phyloP scores from a whole-genome alignment of 2,797 vertebrate species.

The Argentina silus region DNA sequence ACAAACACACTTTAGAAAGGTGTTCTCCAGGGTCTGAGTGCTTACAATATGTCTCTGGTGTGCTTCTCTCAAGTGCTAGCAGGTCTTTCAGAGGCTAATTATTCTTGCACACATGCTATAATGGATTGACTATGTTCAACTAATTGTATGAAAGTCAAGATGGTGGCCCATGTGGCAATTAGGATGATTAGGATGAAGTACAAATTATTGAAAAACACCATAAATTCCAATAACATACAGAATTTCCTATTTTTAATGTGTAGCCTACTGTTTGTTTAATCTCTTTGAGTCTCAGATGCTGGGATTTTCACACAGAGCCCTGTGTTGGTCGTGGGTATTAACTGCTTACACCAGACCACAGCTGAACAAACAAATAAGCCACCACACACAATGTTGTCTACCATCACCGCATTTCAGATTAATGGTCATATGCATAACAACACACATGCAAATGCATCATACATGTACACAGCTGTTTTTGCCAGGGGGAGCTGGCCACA shows the following conservation, averaged over 20 bases:
- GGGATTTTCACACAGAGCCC: slow-evolving; percentile 36
- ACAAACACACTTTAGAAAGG: background rate
- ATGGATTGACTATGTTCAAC: slow-evolving; percentile 55
- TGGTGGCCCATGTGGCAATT: slow-evolving; percentile 49
- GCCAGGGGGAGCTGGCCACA: slow-evolving; percentile 57
- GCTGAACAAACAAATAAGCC: slow-evolving; percentile 66
- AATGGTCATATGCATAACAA: slow-evolving; percentile 64
- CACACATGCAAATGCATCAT: slow-evolving; percentile 72
- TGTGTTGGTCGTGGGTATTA: slow-evolving; percentile 33
- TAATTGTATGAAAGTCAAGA: slow-evolving; percentile 41
- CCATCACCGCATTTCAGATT: slow-evolving; percentile 70
- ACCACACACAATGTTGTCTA: slow-evolving; percentile 46
- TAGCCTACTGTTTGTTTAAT: slow-evolving; percentile 8
- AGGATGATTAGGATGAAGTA: slow-evolving; percentile 36
- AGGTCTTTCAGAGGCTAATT: slow-evolving; percentile 44
- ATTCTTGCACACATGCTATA: slow-evolving; percentile 53
- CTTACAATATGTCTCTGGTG: background rate
- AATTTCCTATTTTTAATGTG: background rate
- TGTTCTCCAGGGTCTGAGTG: background rate
- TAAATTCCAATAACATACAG: background rate
- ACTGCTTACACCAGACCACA: slow-evolving; percentile 45
- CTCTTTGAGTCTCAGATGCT: slow-evolving; percentile 13
- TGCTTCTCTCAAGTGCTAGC: background rate
- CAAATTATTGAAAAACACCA: background rate
- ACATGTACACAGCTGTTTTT: slow-evolving; percentile 70